Base-by-base conservation (phyloP, 1,140 invertebrate genomes). In the Ruditapes philippinarum region DNA sequence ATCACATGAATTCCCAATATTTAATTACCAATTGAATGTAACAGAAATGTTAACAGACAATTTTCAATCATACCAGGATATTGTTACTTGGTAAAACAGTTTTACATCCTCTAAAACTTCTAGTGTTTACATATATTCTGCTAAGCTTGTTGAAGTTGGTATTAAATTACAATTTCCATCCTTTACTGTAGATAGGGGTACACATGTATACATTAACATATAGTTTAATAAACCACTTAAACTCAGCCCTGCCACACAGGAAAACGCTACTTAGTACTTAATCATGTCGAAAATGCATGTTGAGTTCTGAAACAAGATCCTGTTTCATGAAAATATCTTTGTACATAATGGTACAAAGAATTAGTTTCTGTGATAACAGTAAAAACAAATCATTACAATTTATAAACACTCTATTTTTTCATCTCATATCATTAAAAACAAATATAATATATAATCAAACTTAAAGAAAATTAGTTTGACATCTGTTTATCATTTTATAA, bases 151-250 rank as follows among this genome's bases (percentile, higher is more conserved):
- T 70, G 65, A 70, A 22, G 65, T 28, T 70, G 31, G 25, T 78
- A 78, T 74, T 25, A 74, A 36, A 33, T 78, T 78, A 78, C 74
- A 78, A 17, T 33, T 78, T 78, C 45, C 74, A 51, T 51, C 74
- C 45, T 78, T 14, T 31, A 54, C 33, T 5, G 25, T 22, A 57
- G 74, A 78, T 78, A 78, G 74, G 74, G 74, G 74, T 78, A 78
- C 74, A 51, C 74, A 78, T 78, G 74, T 78, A 78, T 54, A 78
- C 2, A 25, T 11, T 76, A 31, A 31, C 74, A 51, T 57, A 38
- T 40, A 31, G n/a, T n/a, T 7, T 49, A 49, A 74, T 54, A 36
- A 78, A 78, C 19, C 74, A 45, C 51, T 49, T 78, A 38, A 51
- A 19, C 74, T 51, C n/a, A 78, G 54, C 3, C 12, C 74, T 51